These are phyloP conservation scores for Eupleurogrammus muticus DNA, from an alignment of 2,797 vertebrate species.

Conservation along the genomic window DNA sequence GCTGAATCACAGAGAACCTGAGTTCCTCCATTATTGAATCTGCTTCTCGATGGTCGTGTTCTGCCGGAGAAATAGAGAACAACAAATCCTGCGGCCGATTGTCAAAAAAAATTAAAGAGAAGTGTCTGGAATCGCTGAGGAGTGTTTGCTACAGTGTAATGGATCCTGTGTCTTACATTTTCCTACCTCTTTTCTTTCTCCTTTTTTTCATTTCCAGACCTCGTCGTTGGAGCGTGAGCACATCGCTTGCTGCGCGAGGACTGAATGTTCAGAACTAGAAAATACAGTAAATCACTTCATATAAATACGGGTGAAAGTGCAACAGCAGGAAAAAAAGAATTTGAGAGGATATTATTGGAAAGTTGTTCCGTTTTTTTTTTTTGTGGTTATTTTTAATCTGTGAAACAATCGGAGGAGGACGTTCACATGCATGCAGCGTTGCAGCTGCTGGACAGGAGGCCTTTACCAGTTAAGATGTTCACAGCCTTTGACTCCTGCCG, in stretches of 20 bases:
- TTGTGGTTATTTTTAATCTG: constrained; percentile 9
- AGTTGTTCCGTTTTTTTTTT: background rate
- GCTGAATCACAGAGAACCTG: constrained; percentile 10
- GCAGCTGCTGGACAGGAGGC: background rate
- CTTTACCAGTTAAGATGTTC: constrained; percentile 12
- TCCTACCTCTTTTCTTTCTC: background rate
- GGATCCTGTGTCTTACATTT: background rate
- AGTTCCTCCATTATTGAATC: background rate
- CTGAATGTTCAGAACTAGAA: constrained; percentile 23
- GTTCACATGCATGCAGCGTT: constrained; percentile 28
- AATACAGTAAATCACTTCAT: constrained; percentile 21
- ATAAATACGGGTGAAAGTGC: constrained; percentile 21
- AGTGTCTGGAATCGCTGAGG: background rate
- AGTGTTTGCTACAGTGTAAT: constrained; percentile 3
- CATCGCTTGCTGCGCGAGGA: constrained; percentile 34
- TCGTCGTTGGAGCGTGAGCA: constrained; percentile 15
- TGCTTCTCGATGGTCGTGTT: background rate
- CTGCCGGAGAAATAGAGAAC: background rate
- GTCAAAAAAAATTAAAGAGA: background rate
- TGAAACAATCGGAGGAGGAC: background rate
- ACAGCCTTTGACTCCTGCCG: constrained; percentile 8
- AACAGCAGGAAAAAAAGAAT: constrained; percentile 1
- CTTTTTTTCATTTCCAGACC: background rate
- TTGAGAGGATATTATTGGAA: background rate
- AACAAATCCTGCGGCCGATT: constrained; percentile 4